phyloP scores from a whole-genome alignment of 2,113 vertebrate genomes.

The Bubo bubo region DNA sequence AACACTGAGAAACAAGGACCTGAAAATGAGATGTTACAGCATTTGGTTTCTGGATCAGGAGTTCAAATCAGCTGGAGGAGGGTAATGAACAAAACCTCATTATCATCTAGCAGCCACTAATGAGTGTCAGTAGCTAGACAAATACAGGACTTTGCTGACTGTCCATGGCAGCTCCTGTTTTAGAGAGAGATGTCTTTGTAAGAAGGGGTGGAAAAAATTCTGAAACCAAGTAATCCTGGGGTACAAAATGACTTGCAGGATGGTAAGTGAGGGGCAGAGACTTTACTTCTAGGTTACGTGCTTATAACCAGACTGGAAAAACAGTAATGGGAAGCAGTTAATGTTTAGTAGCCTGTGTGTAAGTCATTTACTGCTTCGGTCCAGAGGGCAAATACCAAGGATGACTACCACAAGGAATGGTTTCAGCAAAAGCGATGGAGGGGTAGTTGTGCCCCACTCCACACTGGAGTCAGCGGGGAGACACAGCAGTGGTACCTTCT shows the following conservation, averaged over 20 bases:
- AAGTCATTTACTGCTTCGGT: background rate
- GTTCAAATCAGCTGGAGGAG: slow-evolving; percentile 13
- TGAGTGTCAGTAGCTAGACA: background rate
- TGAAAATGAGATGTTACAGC: slow-evolving; percentile 35
- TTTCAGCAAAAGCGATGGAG: background rate
- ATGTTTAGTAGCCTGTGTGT: background rate
- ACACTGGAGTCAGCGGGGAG: background rate
- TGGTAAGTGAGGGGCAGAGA: background rate
- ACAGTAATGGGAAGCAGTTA: background rate
- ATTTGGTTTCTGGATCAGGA: slow-evolving; percentile 30
- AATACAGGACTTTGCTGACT: background rate
- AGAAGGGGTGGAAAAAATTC: background rate
- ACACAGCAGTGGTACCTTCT: background rate
- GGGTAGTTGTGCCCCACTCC: background rate
- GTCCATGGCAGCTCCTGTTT: background rate
- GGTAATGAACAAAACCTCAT: slow-evolving; percentile 36
- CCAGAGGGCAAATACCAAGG: background rate
- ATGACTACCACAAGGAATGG: background rate
- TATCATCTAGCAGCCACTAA: slow-evolving; percentile 13
- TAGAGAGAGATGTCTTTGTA: background rate
- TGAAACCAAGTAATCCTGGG: background rate
- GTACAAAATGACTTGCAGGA: background rate
- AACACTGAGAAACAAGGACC: background rate
- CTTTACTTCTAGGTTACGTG: background rate
- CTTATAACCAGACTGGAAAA: background rate